A percentile compares a stretch with the other conserved stretches of the same genome.
Conservation (phyloP, 2,113 vertebrate genomes). For the Stegostoma tigrinum region DNA sequence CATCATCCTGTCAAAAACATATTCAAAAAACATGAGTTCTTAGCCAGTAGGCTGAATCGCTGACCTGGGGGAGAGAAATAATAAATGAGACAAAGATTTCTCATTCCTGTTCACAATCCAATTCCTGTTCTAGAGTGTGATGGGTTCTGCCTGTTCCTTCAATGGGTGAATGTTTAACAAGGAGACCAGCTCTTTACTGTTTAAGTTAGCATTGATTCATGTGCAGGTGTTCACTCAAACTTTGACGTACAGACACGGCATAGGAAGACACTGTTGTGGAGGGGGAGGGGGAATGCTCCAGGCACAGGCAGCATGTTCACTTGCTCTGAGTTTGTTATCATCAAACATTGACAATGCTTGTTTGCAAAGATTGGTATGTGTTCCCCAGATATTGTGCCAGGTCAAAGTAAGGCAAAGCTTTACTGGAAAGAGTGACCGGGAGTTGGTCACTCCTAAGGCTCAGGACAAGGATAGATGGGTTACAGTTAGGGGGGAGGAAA, state of each 20-base stretch:
- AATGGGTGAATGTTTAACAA: background rate
- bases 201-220: background rate
- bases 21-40: background rate
- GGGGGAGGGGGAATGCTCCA: no score
- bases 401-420: background rate
- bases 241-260: no score
- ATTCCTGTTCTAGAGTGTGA: background rate
- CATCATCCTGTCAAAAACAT: conserved; percentile 12
- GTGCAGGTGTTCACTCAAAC: background rate
- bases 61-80: background rate
- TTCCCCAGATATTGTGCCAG: background rate
- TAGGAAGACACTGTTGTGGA: no score
- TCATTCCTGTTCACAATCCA: background rate
- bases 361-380: no score
- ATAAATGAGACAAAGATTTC: background rate
- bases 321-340: no score
- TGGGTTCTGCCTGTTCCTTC: background rate
- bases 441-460: no score
- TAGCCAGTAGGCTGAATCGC: background rate
- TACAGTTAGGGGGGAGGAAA: no score
- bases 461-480: no score
- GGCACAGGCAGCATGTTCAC: no score
- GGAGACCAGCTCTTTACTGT: background rate
- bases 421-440: no score
- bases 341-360: no score